A percentile compares a stretch with the other conserved stretches of the same genome.
These are phyloP conservation scores for Tuberolachnus salignus DNA, from an alignment of 2,888 invertebrate genomes.

Conservation along the genomic window DNA sequence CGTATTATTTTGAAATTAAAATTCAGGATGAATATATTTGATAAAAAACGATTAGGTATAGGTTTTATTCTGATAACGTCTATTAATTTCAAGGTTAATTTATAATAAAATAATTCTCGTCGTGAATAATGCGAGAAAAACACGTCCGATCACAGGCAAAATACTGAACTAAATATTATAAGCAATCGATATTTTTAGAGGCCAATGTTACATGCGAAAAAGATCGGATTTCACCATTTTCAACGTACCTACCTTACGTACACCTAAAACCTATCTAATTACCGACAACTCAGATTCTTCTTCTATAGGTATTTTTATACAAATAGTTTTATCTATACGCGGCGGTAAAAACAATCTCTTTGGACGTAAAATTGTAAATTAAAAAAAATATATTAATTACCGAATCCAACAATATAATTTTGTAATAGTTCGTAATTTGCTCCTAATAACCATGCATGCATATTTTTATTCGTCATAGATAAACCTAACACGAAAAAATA, in stretches of 20 bases:
- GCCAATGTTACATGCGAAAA: slow-evolving; percentile 19
- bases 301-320: slow-evolving; percentile 29
- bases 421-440: no score
- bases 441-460: no score
- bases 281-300: slow-evolving; percentile 21
- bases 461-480: no score
- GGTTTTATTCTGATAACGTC: not conserved
- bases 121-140: not conserved
- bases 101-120: not conserved
- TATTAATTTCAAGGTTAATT: not conserved
- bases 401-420: not conserved
- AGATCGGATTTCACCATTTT: slow-evolving; percentile 20
- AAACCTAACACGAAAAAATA: no score
- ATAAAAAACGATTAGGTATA: not conserved
- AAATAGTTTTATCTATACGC: no score
- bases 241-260: no score
- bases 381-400: not conserved
- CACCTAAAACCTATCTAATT: slow-evolving; percentile 22
- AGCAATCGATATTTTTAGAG: slow-evolving; percentile 44
- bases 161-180: not conserved
- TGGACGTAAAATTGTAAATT: not conserved
- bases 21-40: not conserved
- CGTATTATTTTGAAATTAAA: not conserved
- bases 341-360: not conserved
- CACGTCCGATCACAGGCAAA: not conserved